Base-by-base conservation (phyloP, 2,888 invertebrate species). In the Linnaemya vulpina region DNA sequence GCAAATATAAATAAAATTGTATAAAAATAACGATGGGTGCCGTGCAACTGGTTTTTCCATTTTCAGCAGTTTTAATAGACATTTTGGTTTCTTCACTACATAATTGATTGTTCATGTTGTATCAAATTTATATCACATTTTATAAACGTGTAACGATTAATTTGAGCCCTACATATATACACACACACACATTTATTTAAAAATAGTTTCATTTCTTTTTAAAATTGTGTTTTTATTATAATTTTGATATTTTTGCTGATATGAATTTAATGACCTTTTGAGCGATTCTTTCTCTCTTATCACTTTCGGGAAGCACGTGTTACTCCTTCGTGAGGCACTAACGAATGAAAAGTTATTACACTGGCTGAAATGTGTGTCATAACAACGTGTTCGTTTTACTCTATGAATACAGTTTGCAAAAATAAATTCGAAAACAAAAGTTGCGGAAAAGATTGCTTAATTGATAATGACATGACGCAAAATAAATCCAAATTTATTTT, bases 211-310 rank as follows among this genome's bases (percentile, higher is more conserved):
- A n/a, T 58, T n/a, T 0, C 1, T 20, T 38, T 62, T 13, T 38
- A 1, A 65, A 65, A 30, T 25, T 46, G 15, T n/a, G 9, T 30
- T 68, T 25, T 63, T 46, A 43, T 22, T 65, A 35, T 22, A 58
- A 30, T 65, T 65, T 30, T 38, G 49, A n/a, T 17, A n/a, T 46
- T 71, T 79, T 63, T 79, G 71, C 53, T 79, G 78, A 79, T 71
- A 71, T 79, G 53, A 79, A 53, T 71, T 79, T 46, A 62, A 25
- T 78, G 43, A 55, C 60, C 70, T 71, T 46, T 71, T 71, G 38
- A 15, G 13, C 22, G 35, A 17, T 22, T 76, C 30, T 58, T 55
- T n/a, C 15, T 3, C 13, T 53, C 46, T 79, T 73, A 79, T 71
- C 71, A 73, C 30, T 10, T 53, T 78, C 43, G 35, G 49, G 51